Conservation (phyloP, 1,140 invertebrate genomes). For the Phymastichus coffea region DNA sequence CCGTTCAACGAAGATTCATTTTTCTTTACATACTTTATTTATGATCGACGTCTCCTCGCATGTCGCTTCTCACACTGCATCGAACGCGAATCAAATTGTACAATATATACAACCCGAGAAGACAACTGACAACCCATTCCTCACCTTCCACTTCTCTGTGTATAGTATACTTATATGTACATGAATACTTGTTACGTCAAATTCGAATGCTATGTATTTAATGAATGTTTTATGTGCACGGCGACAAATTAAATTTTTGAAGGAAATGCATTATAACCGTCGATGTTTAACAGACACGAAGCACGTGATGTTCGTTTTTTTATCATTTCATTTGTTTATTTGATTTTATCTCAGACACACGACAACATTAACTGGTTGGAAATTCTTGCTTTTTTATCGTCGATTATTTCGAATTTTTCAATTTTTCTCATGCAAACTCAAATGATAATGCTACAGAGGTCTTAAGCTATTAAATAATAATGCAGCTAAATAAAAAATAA, state of each 20-base stretch:
- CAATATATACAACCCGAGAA: neutral
- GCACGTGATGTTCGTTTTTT: constrained; percentile 8
- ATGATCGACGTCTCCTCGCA: constrained; percentile 20
- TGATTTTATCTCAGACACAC: too few relatives aligned
- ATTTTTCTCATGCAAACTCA: too few relatives aligned
- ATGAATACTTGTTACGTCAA: constrained; percentile 3
- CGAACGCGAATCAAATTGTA: constrained; percentile 6
- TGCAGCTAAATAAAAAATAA: too few relatives aligned
- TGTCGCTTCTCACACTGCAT: constrained; percentile 20
- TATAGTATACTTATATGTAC: neutral
- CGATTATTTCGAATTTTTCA: too few relatives aligned
- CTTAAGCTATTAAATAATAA: too few relatives aligned
- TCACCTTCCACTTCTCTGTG: too few relatives aligned
- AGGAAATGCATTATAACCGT: neutral
- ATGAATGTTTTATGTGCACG: constrained; percentile 5
- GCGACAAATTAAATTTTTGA: too few relatives aligned
- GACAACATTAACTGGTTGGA: too few relatives aligned
- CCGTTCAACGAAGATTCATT: constrained; percentile 4
- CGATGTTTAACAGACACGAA: neutral
- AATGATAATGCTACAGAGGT: too few relatives aligned
- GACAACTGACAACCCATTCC: constrained; percentile 3
- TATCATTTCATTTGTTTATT: too few relatives aligned
- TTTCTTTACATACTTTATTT: constrained; percentile 14
- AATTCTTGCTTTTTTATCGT: too few relatives aligned
- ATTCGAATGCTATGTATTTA: constrained; percentile 1